Base-by-base conservation (phyloP, 2,113 vertebrate genomes). In the Tychaedon coryphoeus region DNA sequence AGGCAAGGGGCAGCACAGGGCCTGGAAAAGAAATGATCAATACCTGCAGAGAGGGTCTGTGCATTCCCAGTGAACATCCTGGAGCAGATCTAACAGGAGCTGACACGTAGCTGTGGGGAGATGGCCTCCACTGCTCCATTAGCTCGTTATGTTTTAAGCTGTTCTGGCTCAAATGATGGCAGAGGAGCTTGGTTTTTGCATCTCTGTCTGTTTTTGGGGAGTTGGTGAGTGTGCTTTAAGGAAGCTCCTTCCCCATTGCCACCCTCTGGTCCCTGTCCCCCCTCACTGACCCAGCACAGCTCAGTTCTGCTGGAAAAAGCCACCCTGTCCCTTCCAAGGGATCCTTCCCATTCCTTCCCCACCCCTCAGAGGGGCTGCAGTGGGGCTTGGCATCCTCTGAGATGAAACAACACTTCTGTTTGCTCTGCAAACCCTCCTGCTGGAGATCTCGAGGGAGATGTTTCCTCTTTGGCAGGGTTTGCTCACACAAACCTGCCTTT, bases 51-150 rank as follows among this genome's bases (percentile, higher is more conserved):
- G 93, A 81, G 76, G 26, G 25, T 77, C 96, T 92, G 79, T 12
- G 54, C 42, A 66, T 77, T 50, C 82, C 93, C 96, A 88, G 82
- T 3, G 17, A 64, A 6, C 4, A 2, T 73, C 73, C 48, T 6
- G 1, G 72, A n/a, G 84, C 22, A 14, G 75, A 19, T 93, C 8
- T 93, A 93, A 94, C n/a, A 14, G 90, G 77, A 84, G 62, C 88
- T 91, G 95, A 93, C 96, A 93, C 93, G 86, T 90, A 69, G 92
- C 93, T 95, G 50, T 56, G 40, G 79, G 96, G 94, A 92, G 86
- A 90, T 48, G 62, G 80, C 67, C 94, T 58, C 94, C 40, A 53
- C 17, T 85, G 81, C 89, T 84, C 77, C 80, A 90, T 93, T 77
- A 71, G 80, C 80, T 92, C 43, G 48, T 85, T 84, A 53, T 34